These are phyloP conservation scores for Andinoacara biseriatus DNA, from an alignment of 2,113 vertebrate genomes.

Conservation along the genomic window DNA sequence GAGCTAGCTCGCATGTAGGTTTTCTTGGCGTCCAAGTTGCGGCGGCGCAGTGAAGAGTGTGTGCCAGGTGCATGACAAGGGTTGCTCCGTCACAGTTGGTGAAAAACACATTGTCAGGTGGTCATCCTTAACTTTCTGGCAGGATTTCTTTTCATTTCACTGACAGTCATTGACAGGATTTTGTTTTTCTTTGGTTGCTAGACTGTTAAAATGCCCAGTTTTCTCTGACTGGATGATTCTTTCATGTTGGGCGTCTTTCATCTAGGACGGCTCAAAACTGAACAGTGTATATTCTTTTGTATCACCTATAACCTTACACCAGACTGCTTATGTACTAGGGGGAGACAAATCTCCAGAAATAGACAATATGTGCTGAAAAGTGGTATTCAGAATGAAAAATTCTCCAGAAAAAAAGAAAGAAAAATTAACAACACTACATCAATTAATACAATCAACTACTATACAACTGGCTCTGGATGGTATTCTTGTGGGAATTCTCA, in stretches of 20 bases:
- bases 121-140: neutral
- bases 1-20: too few relatives aligned
- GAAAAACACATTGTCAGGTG: too few relatives aligned
- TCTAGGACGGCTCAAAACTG: neutral
- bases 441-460: neutral
- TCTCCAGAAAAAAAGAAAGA: too few relatives aligned
- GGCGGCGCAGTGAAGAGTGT: too few relatives aligned
- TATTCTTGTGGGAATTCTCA: neutral
- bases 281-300: neutral
- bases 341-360: neutral
- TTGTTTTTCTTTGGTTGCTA: neutral
- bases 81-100: too few relatives aligned
- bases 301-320: neutral
- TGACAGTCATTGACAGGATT: neutral
- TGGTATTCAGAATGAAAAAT: neutral
- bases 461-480: neutral
- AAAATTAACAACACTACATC: neutral
- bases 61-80: too few relatives aligned
- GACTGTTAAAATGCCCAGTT: neutral
- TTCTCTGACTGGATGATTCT: neutral
- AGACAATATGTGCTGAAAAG: neutral
- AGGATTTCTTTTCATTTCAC: neutral
- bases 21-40: too few relatives aligned
- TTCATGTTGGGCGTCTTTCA: conserved; percentile 6
- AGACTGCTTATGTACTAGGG: neutral